These are phyloP conservation scores for Cheilosia soror DNA, from an alignment of 2,888 invertebrate genomes.

Conservation along the genomic window DNA sequence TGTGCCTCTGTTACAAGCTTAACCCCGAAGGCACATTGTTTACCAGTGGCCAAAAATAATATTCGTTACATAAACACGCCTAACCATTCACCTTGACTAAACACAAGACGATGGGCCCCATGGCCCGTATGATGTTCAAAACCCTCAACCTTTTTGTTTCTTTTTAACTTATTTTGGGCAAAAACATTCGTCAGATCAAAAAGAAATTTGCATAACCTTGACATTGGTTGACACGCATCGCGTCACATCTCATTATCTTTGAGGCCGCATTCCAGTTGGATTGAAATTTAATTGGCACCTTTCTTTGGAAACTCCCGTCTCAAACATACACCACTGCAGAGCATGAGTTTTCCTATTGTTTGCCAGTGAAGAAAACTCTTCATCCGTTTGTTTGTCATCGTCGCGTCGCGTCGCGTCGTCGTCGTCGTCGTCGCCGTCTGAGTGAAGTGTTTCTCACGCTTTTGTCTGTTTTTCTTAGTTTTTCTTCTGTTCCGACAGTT, in stretches of 20 bases:
- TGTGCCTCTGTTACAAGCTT: neutral
- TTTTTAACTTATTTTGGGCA: too few relatives aligned
- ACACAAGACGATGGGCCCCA: too few relatives aligned
- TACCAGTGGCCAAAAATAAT: neutral
- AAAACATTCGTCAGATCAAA: too few relatives aligned
- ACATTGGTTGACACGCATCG: constrained; percentile 9
- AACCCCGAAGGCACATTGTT: neutral
- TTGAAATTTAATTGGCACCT: constrained; percentile 15
- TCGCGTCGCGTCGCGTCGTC: too few relatives aligned
- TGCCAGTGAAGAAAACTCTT: neutral
- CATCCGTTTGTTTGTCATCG: neutral
- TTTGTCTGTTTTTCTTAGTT: neutral
- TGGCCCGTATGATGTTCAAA: too few relatives aligned
- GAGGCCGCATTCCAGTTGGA: neutral
- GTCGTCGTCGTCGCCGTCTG: too few relatives aligned
- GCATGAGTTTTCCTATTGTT: constrained; percentile 3
- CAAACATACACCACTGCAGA: neutral
- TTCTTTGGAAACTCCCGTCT: neutral
- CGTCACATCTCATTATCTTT: neutral
- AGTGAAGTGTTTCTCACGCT: constrained; percentile 10
- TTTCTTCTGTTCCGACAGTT: neutral
- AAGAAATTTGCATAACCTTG: constrained; percentile 3
- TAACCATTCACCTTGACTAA: too few relatives aligned
- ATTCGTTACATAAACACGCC: neutral
- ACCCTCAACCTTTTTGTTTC: too few relatives aligned